Base-by-base conservation (phyloP, 53 echinoderm and acorn worm genomes). In the Patiria pectinifera region DNA sequence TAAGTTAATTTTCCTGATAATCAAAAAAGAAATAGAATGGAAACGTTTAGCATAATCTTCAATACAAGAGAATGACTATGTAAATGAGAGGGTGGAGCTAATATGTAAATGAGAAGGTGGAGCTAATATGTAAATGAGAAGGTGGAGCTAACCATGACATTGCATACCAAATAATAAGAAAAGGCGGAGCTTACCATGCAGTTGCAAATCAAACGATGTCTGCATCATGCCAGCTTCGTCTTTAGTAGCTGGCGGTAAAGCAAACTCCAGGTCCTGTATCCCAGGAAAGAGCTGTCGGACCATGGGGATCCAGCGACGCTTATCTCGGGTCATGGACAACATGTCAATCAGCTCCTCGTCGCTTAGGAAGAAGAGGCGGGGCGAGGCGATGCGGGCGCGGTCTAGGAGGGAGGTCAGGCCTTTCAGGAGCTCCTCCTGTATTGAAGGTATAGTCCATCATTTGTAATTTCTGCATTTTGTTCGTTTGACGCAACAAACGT, bases 301-400 rank as follows among this genome's bases (percentile, higher is more conserved):
- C 2, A 91, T 89, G 9, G 97, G 94, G 23, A 94, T 66, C 99
- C 99, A 99, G 71, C 84, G 93, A 3, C 82, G 85, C 53, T 94
- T 92, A 86, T 99, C 95, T 58, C 89, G 48, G 25, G 96, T 87
- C 49, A 93, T 93, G 23, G 94, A 94, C 76, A 99, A 82, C 80
- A 99, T 86, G 47, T 96, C 94, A 0, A 96, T 94, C 6, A 97
- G 93, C 79, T 97, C 97, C 46, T 93, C 94, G 85, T 99, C 92
- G 77, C 96, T 96, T 25, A 99, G 96, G 87, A 99, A 99, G 91
- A 77, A 96, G 45, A 99, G 95, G 15, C 99, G 94, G 1, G 99
- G 96, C 76, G 93, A 96, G 82, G 94, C 91, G 18, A 35, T 76
- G 45, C 99, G 95, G 74, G 96, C 93, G 23, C 93, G 91, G 22